A percentile compares a stretch with the other conserved stretches of the same genome.
phyloP scores from a whole-genome alignment of 2,888 invertebrate genomes.

The Mesoligia furuncula region DNA sequence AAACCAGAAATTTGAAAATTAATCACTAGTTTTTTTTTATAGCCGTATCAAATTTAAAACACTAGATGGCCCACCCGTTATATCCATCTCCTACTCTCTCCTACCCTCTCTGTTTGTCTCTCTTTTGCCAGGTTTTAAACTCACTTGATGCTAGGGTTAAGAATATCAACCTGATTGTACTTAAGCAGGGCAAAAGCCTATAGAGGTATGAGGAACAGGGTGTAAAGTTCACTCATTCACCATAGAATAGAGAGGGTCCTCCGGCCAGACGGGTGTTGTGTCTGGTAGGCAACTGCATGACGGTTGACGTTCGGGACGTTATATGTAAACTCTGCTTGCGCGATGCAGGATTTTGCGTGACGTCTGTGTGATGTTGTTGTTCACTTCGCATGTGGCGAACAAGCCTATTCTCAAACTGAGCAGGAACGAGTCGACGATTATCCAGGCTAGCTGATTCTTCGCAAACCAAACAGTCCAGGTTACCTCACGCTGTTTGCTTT shows the following conservation, averaged over 20 bases:
- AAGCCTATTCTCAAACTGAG: neutral
- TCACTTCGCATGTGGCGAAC: neutral
- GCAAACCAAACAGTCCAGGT: neutral
- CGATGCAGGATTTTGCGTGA: neutral
- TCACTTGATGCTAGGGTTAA: no score
- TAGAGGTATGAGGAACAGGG: neutral
- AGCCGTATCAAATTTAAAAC: no score
- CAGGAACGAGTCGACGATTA: neutral
- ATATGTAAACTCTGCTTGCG: neutral
- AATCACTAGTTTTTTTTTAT: no score
- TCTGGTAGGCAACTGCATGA: neutral
- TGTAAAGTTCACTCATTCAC: neutral
- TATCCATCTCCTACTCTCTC: neutral
- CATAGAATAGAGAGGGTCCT: neutral
- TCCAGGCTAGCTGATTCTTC: neutral
- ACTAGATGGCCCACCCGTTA: no score
- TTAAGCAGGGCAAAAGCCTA: neutral
- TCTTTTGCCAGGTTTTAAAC: neutral
- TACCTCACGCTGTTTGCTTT: neutral
- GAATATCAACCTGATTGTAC: neutral
- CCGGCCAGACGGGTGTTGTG: neutral
- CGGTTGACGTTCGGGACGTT: neutral
- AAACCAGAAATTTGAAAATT: no score
- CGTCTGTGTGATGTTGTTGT: neutral
- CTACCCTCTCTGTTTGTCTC: neutral